Evolutionary conservation across 37 sponge, comb jelly and placozoan species (phyloP).

Genomic region (Axinella damicornis): DNA sequence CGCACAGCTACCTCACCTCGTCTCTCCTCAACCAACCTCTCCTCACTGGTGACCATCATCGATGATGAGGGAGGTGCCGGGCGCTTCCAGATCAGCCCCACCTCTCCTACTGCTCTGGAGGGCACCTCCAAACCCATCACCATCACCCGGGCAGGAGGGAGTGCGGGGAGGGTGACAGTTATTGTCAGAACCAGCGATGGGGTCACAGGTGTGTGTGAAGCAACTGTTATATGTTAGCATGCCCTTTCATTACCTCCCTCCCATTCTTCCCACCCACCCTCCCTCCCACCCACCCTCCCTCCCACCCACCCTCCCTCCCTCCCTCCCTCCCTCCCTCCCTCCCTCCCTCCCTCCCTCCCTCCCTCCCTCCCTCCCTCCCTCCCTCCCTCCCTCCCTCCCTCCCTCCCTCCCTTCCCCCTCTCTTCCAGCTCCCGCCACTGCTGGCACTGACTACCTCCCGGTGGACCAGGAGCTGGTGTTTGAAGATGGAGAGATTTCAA

Average conservation of each 20-base stretch:
- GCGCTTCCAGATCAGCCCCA: conserved; percentile 54
- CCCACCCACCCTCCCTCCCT: too few relatives aligned
- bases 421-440: neutral
- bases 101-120: conserved; percentile 32
- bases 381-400: neutral
- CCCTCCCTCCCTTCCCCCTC: too few relatives aligned
- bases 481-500: conserved; percentile 42
- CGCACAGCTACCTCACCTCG: conserved; percentile 50
- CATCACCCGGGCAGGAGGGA: conserved; percentile 43
- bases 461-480: conserved; percentile 43
- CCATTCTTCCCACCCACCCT: neutral
- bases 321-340: too few relatives aligned
- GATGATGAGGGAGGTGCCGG: conserved; percentile 85
- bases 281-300: too few relatives aligned
- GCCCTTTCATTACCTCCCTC: neutral
- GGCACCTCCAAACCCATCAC: conserved; percentile 15
- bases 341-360: too few relatives aligned
- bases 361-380: too few relatives aligned
- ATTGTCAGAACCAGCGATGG: conserved; percentile 30
- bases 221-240: neutral
- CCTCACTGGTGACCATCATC: conserved; percentile 56
- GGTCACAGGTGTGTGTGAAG: neutral
- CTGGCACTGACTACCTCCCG: conserved; percentile 38
- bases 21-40: conserved; percentile 32
- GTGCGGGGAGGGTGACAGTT: conserved; percentile 48